Conservation (phyloP, 2,113 vertebrate species). For the Shinisaurus crocodilurus region DNA sequence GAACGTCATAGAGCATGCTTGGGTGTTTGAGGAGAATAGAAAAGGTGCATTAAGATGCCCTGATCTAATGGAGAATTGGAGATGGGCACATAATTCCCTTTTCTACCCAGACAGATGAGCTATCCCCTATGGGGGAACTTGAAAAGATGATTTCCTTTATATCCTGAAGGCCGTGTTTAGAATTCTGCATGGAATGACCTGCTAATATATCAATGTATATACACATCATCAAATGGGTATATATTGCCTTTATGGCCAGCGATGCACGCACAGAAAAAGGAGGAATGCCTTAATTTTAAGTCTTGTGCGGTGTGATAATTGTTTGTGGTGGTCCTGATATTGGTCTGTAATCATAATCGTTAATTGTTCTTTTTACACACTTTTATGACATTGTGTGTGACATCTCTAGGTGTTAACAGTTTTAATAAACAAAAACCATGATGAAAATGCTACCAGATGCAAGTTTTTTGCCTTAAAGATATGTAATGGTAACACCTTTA, state of each 20-base stretch:
- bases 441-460: background rate
- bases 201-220: background rate
- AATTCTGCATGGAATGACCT: background rate
- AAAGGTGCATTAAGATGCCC: background rate
- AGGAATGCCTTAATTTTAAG: background rate
- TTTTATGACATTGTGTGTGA: background rate
- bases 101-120: background rate
- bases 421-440: background rate
- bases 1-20: background rate
- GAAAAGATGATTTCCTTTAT: background rate
- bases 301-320: background rate
- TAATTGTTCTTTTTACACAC: background rate
- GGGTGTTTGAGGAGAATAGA: background rate
- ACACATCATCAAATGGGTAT: background rate
- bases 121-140: background rate
- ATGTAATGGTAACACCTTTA: too few relatives aligned
- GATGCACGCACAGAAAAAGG: background rate
- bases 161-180: background rate
- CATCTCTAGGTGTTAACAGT: background rate
- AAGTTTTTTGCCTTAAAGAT: slow-evolving; percentile 1
- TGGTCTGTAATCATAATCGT: background rate
- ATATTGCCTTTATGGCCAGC: background rate
- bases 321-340: background rate
- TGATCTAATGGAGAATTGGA: too few relatives aligned
- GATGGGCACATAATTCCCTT: too few relatives aligned